Evolutionary conservation across 1,140 invertebrate genomes (phyloP), one percentile per base, ranked within the genome.

Genomic region (Pseudachorutes palmiensis): DNA sequence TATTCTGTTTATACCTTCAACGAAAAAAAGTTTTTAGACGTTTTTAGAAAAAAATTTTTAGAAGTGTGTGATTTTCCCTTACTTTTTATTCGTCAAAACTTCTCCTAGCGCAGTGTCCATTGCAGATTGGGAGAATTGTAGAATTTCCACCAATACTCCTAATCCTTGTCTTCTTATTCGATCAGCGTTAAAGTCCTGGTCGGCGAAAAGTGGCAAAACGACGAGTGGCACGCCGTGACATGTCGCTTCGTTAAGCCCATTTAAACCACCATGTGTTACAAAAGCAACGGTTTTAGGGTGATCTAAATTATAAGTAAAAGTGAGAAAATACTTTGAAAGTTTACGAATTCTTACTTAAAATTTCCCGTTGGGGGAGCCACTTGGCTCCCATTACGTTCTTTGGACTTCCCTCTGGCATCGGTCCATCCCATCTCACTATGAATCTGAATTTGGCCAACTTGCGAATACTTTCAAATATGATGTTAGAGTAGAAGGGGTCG

Each of bases 1-100:
- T 75, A 51, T 77, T 77, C 58, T 75, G 68, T 30, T 74, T 74
- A 70, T 78, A 80, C 59, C 78, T 79, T 60, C 72, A 75, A 66
- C n/a, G n/a, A 67, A 58, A 33, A 36, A 32, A 57, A 55, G 5
- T 30, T 41, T 29, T 60, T 29, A 24, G 9, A 12, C 22, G 2
- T 2, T 9, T 12, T n/a, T 49, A 45, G 9, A 33, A 45, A 58
- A 41, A 12, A 66, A 58, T 66, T 16, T 9, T 22, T 59, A 2
- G 58, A 48, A 67, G 26, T 29, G 60, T 24, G 45, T 32, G 26
- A 9, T 32, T 24, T 51, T 32, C 62, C n/a, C 45, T 62, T 70
- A 75, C 72, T 62, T 75, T 19, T 48, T 41, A 65, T 74, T 49
- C 5, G n/a, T 48, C 14, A 74, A 60, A 41, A 74, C 49, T 48